Conservation (phyloP, 2,113 vertebrate genomes). For the Edolisoma coerulescens region DNA sequence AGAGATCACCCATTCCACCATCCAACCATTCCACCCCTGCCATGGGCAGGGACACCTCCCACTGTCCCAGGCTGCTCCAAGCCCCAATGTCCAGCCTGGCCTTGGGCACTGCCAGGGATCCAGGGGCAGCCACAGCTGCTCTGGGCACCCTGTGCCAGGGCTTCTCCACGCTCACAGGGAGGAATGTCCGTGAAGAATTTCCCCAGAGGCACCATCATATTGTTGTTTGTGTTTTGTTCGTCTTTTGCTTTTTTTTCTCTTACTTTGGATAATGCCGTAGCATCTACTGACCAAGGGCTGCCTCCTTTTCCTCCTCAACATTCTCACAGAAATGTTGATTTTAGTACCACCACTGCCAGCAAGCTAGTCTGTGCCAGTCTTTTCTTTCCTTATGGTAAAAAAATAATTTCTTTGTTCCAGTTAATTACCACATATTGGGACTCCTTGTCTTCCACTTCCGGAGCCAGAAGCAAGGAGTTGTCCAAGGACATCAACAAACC, state of each 20-base stretch:
- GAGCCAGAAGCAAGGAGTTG: rapidly evolving
- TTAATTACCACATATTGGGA: background rate
- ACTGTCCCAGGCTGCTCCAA: background rate
- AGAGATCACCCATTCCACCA: rapidly evolving
- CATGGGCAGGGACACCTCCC: background rate
- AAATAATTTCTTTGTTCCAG: background rate
- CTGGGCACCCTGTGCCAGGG: background rate
- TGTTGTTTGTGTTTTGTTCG: background rate
- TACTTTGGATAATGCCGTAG: background rate
- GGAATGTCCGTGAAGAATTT: background rate
- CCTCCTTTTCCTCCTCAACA: background rate
- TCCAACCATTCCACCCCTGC: background rate
- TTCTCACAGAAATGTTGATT: background rate
- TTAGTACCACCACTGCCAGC: background rate
- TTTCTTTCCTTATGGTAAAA: background rate
- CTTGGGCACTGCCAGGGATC: background rate
- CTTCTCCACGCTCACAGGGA: background rate
- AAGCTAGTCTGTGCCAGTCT: background rate
- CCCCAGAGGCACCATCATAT: background rate
- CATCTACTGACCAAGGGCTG: background rate
- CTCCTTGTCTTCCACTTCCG: background rate
- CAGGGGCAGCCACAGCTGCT: background rate
- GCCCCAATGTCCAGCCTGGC: background rate
- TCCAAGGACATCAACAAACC: background rate
- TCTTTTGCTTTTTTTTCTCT: background rate